A percentile compares a stretch with the other conserved stretches of the same genome.
phyloP scores from a whole-genome alignment of 2,113 vertebrate species.

The Heliornis fulica region DNA sequence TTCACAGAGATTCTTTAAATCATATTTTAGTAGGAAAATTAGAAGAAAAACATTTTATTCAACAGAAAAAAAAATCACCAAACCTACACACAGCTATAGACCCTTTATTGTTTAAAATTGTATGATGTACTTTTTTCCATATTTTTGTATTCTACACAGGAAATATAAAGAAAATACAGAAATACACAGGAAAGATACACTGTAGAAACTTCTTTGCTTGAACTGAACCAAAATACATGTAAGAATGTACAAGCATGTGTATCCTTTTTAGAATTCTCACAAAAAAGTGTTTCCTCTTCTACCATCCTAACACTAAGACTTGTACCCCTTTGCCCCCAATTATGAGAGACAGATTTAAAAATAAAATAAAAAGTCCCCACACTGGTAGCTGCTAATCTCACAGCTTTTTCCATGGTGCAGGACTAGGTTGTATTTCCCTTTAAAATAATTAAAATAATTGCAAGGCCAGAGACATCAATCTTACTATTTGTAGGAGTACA shows the following conservation, averaged over 20 bases:
- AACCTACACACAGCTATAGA: not conserved
- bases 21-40: not conserved
- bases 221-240: not conserved
- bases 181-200: too few species aligned
- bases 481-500: not conserved
- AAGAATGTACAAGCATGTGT: not conserved
- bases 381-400: not conserved
- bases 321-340: accelerated
- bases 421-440: not conserved
- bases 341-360: not conserved
- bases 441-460: not conserved
- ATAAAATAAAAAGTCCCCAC: not conserved
- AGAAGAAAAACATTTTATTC: not conserved
- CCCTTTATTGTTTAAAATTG: not conserved
- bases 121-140: not conserved
- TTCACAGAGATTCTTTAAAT: not conserved
- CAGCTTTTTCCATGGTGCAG: not conserved
- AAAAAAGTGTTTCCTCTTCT: not conserved
- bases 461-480: not conserved
- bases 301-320: not conserved
- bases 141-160: not conserved
- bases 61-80: not conserved
- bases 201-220: not conserved
- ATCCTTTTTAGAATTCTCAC: not conserved
- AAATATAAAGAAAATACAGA: too few species aligned